Percentiles rank a stretch among this genome's conserved stretches.
phyloP scores from a whole-genome alignment of 2,888 invertebrate genomes.

The Acrobasis consociella region DNA sequence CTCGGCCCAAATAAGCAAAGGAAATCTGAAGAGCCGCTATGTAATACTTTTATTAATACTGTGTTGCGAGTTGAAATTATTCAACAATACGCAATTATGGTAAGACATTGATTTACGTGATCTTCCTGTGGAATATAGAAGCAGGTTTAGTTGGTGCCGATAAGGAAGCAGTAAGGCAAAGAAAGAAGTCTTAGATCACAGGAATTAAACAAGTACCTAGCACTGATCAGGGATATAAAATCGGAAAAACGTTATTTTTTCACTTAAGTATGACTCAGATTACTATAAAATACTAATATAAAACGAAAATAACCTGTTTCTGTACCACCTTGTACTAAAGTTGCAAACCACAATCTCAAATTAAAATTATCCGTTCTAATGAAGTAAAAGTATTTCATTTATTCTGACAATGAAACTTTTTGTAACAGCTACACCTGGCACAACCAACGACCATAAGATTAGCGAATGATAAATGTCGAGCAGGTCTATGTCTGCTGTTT shows the following conservation, averaged over 20 bases:
- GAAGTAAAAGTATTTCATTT: background rate
- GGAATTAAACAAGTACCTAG: no score
- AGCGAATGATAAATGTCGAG: background rate
- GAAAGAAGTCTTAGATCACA: no score
- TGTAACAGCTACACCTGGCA: background rate
- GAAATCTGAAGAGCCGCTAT: constrained; percentile 1
- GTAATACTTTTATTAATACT: no score
- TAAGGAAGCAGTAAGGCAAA: no score
- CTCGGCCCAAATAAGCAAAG: constrained; percentile 9
- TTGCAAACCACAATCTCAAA: background rate
- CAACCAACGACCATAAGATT: background rate
- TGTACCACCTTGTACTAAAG: no score
- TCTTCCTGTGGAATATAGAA: background rate
- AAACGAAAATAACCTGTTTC: no score
- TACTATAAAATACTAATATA: no score
- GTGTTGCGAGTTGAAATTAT: constrained; percentile 11
- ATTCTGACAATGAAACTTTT: background rate
- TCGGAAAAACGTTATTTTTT: no score
- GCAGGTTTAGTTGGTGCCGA: no score
- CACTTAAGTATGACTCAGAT: no score
- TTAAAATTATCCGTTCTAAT: background rate
- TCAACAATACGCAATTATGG: background rate
- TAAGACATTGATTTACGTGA: background rate
- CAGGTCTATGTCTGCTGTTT: background rate
- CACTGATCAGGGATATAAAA: no score